Base-by-base conservation (phyloP, 2,113 vertebrate genomes). In the Cyanoderma ruficeps region DNA sequence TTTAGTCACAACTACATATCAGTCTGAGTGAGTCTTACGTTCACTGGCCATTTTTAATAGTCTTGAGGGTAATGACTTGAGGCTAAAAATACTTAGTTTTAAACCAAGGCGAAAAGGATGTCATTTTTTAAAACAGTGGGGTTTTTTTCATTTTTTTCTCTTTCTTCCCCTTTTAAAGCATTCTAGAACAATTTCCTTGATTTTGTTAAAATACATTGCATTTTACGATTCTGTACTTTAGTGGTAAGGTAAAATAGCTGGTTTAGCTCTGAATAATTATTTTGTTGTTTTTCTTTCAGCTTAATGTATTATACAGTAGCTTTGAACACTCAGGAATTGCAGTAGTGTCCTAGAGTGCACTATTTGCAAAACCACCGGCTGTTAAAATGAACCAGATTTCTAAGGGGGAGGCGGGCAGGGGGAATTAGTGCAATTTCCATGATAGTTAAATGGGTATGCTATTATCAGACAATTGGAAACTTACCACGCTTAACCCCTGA, bases 261-360 rank as follows among this genome's bases (percentile, higher is more conserved):
- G 22, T 81, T 90, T 92, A 64, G 83, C 91, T 88, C 60, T 68
- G 63, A 83, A 74, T 88, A 60, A 70, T 79, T n/a, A 82, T 91
- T 88, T 70, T 37, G 10, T 94, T 90, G 63, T 21, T 92, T 94
- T 95, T 90, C 15, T 83, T 94, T 94, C 64, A 83, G 64, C 60
- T 78, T 72, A 74, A 71, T 80, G 79, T 94, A 69, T 90, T 78
- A 65, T 81, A 71, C 39, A 68, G 92, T 96, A 90, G 85, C 88
- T 91, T 91, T 90, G 95, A 96, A 94, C 93, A 96, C 93, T 95
- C 93, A 93, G 93, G 93, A 96, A 93, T 74, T 60, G 85, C 90
- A 86, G 60, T 80, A 90, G 96, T 96, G 93, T 75, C 88, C 52
- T 35, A 41, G 75, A 89, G 63, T 10, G 18, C 90, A 88, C 92